Conservation (phyloP, 1,140 invertebrate genomes). For the Drosophila azteca region DNA sequence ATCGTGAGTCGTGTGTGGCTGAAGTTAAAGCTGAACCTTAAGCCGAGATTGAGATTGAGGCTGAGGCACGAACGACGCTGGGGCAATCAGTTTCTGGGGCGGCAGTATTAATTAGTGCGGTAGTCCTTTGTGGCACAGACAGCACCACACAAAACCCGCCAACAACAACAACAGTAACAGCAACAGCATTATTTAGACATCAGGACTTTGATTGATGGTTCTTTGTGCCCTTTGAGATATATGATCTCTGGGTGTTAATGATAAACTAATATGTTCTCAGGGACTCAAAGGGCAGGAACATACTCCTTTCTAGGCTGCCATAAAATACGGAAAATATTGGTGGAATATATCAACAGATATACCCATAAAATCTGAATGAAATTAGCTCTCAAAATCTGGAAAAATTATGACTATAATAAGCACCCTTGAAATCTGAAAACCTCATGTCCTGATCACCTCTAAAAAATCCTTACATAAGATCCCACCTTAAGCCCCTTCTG, state of each 20-base stretch:
- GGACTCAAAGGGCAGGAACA: background rate
- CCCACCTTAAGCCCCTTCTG: background rate
- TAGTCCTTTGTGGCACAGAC: conserved; percentile 68
- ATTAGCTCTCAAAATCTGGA: too few relatives aligned
- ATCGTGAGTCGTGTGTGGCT: conserved; percentile 53
- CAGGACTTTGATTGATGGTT: conserved; percentile 75
- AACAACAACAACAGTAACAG: background rate
- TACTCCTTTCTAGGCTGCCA: too few relatives aligned
- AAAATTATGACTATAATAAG: too few relatives aligned
- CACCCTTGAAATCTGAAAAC: too few relatives aligned
- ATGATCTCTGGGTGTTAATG: conserved; percentile 53
- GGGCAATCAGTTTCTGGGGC: conserved; percentile 19
- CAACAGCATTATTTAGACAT: conserved; percentile 72
- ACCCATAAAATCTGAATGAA: too few relatives aligned
- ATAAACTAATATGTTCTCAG: conserved; percentile 54
- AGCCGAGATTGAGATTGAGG: too few relatives aligned
- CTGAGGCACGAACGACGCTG: conserved; percentile 44
- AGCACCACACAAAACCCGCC: conserved; percentile 10
- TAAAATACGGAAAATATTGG: too few relatives aligned
- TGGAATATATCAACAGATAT: too few relatives aligned
- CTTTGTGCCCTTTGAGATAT: conserved; percentile 20
- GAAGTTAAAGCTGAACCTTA: conserved; percentile 5
- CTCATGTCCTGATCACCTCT: too few relatives aligned
- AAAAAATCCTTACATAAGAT: background rate
- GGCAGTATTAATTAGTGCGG: conserved; percentile 79